These are phyloP conservation scores for Seira ritae DNA, from an alignment of 2,888 invertebrate species.

Conservation along the genomic window DNA sequence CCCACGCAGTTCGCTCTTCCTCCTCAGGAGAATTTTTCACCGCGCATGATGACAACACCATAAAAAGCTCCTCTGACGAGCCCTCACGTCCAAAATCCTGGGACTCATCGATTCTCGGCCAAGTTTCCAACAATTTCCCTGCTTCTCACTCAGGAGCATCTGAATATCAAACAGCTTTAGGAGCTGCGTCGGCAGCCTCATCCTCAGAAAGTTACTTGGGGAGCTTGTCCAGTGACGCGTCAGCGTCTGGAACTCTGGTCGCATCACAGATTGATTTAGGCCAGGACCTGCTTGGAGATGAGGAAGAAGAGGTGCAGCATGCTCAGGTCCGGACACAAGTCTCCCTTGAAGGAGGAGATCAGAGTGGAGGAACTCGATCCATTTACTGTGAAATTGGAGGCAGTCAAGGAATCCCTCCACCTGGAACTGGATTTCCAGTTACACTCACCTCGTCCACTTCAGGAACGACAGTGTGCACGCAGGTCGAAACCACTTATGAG, in stretches of 20 bases:
- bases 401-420: conserved; percentile 52
- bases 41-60: conserved; percentile 68
- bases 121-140: conserved; percentile 72
- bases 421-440: conserved; percentile 68
- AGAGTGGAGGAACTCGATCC: conserved; percentile 52
- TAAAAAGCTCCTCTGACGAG: conserved; percentile 71
- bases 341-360: conserved; percentile 39
- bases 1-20: conserved; percentile 69
- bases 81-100: conserved; percentile 73
- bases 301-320: conserved; percentile 76
- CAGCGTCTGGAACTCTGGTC: conserved; percentile 91
- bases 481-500: conserved; percentile 73
- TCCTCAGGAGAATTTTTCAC: conserved; percentile 73
- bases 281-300: conserved; percentile 83
- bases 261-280: conserved; percentile 91
- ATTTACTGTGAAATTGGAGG: conserved; percentile 70
- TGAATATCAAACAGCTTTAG: conserved; percentile 72
- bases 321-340: conserved; percentile 56
- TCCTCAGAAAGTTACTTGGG: conserved; percentile 71
- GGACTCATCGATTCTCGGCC: conserved; percentile 72
- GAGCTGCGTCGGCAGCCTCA: conserved; percentile 66
- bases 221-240: conserved; percentile 70
- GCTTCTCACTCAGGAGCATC: conserved; percentile 61
- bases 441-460: conserved; percentile 72
- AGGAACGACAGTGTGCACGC: conserved; percentile 72